Conservation (phyloP, 2,113 vertebrate genomes). For the Zosterops lateralis region DNA sequence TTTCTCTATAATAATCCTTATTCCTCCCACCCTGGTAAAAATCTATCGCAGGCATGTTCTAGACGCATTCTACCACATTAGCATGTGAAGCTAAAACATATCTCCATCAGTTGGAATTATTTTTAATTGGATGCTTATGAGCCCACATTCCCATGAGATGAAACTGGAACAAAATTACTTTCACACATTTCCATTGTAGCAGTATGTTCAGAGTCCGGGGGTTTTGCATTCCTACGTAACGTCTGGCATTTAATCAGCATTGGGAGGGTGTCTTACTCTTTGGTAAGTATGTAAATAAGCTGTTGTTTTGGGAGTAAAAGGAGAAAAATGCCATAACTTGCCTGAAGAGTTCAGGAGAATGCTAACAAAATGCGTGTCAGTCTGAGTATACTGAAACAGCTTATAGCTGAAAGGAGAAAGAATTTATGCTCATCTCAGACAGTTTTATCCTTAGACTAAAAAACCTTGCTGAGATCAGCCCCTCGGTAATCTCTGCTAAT, state of each 20-base stretch:
- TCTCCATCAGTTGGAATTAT: background rate
- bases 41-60: background rate
- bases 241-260: conserved; percentile 31
- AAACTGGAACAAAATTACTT: conserved; percentile 43
- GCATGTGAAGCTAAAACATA: conserved; percentile 4
- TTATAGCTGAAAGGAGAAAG: background rate
- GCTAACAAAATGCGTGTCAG: background rate
- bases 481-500: background rate
- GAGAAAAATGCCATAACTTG: background rate
- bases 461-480: background rate
- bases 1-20: background rate
- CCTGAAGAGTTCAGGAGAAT: background rate
- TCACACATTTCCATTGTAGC: conserved; percentile 43
- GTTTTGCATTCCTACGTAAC: background rate
- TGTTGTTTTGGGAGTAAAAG: conserved; percentile 10
- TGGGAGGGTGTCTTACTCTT: background rate
- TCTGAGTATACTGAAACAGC: background rate
- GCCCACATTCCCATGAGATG: conserved; percentile 26
- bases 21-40: background rate
- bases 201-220: background rate
- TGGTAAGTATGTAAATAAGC: conserved; percentile 30
- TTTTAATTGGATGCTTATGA: conserved; percentile 47
- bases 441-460: background rate
- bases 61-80: background rate
- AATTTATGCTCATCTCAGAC: background rate